phyloP scores from a whole-genome alignment of 2,113 vertebrate species.

The Cololabis saira region DNA sequence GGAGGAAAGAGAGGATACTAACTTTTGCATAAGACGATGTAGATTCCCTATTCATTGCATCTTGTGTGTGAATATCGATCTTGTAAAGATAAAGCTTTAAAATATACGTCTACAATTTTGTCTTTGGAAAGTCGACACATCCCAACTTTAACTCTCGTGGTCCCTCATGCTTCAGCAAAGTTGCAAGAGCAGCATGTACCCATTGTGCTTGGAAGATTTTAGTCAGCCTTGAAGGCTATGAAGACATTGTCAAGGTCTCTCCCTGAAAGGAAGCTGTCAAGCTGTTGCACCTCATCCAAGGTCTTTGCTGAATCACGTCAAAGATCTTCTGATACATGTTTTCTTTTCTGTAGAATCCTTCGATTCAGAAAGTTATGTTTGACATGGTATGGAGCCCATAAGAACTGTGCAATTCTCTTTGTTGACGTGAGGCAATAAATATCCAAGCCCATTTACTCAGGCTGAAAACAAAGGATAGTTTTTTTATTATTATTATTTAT shows the following conservation, averaged over 20 bases:
- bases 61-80: not conserved
- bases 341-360: not conserved
- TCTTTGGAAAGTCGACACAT: conserved; percentile 20
- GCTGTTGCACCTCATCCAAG: conserved; percentile 4
- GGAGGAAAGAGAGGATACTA: too few species aligned
- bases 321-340: not conserved
- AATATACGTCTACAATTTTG: not conserved
- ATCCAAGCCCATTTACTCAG: not conserved
- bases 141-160: not conserved
- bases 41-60: not conserved
- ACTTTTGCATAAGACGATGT: too few species aligned
- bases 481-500: not conserved
- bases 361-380: not conserved
- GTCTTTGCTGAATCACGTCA: conserved; percentile 11
- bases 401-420: not conserved
- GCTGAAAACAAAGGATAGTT: not conserved
- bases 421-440: not conserved
- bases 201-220: conserved; percentile 35
- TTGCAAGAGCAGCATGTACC: conserved; percentile 25
- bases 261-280: conserved; percentile 25
- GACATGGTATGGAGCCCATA: not conserved
- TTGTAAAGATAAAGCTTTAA: not conserved
- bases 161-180: not conserved
- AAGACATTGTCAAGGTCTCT: conserved; percentile 33
- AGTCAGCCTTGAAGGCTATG: conserved; percentile 39